Base-by-base conservation (phyloP, 2,797 vertebrate genomes). In the Mus minutoides region DNA sequence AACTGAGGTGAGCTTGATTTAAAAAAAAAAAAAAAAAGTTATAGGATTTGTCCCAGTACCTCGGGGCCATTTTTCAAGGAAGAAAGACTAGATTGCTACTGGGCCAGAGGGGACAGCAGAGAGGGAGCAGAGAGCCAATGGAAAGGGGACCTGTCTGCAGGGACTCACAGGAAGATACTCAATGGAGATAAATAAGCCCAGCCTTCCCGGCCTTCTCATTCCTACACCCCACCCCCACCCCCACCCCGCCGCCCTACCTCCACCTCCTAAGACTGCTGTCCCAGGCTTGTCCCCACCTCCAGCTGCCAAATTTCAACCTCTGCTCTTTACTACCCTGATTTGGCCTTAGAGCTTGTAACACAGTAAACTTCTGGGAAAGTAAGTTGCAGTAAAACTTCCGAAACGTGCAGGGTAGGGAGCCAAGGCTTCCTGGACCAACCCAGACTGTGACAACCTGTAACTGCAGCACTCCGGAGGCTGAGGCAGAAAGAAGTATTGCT, bases 301-400 rank as follows among this genome's bases (percentile, higher is more conserved):
- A 94, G 85, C 90, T 64, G 43, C 54, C 46, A n/a, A 92, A 92
- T 79, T 92, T 91, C 85, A 87, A 60, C 80, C 52, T 37, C 13
- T 86, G 46, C 19, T 90, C 14, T 80, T 80, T 58, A 87, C 80
- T 40, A n/a, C 29, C 64, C n/a, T 71, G 80, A 82, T 49, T 94
- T 77, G 52, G 52, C 67, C 83, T 91, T 82, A 58, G 94, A 85
- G 75, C 78, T 3, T 86, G 40, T 52, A 64, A 94, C 77, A 87
- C 12, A 54, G 84, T 49, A 54, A 71, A 52, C 85, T 29, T 24
- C 89, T 26, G 71, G 82, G 31, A 79, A 93, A 31, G 4, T 69
- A 75, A 86, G 54, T 49, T 78, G 83, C 34, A 88, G 40, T 4
- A 87, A 43, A 40, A 90, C 43, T 83, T 62, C 73, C 90, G 58